Conservation (phyloP, 92 coral and sea anemone species). For the Umimayanthus chanpuru region DNA sequence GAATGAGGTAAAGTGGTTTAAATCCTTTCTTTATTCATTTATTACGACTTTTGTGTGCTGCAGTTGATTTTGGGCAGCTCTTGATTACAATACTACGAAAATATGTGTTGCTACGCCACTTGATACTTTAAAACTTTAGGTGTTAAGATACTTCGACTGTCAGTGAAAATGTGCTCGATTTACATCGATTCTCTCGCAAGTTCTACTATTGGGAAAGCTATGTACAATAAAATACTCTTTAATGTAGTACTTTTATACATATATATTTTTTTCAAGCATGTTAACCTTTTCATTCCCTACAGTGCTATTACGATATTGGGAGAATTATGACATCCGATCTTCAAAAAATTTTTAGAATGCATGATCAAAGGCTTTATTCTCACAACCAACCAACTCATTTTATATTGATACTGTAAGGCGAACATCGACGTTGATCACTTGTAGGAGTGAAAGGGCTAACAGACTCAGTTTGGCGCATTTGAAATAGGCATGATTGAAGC, state of each 20-base stretch:
- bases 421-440: no score
- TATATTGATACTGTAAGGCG: no score
- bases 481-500: no score
- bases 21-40: background rate
- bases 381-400: no score
- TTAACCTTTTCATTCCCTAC: background rate
- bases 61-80: background rate
- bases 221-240: constrained; percentile 34
- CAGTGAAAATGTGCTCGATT: background rate
- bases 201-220: background rate
- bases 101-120: background rate
- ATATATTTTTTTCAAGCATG: background rate
- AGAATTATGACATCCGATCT: background rate
- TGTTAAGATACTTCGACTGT: background rate
- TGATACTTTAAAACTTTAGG: background rate
- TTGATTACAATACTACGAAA: background rate
- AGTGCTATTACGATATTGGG: background rate
- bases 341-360: background rate
- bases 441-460: no score
- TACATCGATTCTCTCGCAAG: background rate
- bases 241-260: constrained; percentile 23
- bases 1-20: background rate
- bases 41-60: constrained; percentile 13
- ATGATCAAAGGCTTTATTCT: no score
- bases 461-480: no score